Evolutionary conservation across 2,113 vertebrate genomes (phyloP), one percentile per base, ranked within the genome.

Genomic region (Podocnemis expansa): DNA sequence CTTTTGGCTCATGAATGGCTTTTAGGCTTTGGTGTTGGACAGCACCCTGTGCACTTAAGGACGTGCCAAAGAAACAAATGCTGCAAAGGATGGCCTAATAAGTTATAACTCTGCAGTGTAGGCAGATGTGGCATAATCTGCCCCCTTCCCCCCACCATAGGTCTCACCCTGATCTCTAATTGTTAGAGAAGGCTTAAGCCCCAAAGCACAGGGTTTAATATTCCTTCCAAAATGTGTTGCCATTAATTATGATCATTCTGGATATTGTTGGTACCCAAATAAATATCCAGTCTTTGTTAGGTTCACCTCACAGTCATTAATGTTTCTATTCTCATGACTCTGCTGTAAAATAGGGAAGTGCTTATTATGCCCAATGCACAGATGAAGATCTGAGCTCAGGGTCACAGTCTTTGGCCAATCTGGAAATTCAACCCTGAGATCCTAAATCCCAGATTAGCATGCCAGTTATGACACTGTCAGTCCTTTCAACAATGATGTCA

Each of bases 1-100:
- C 96, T 87, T 80, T 47, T 80, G 93, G 95, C 94, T 89, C 8
- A 63, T 47, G 80, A 87, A 84, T n/a, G n/a, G n/a, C n/a, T n/a
- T n/a, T n/a, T n/a, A n/a, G 85, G 10, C 49, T 85, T 34, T 3
- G 19, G n/a, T 92, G 60, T 93, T 94, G 78, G 70, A 81, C 79
- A 67, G 83, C 80, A 56, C 88, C 58, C 91, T 87, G 82, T 91
- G 90, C 45, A 89, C 93, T 91, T 96, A 73, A 60, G 52, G 76
- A 94, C 83, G 91, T 1, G 78, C 45, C 81, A 93, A 93, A 81
- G 76, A 27, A 0, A 29, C 73, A 89, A 11, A 63, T 1, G 4
- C 0, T 93, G 63, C 45, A 51, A 83, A 89, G 85, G 90, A 94
- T 78, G 87, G 84, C 89, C 7, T 41, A 38, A 78, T 12, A n/a